These are phyloP conservation scores for Montipora capitata DNA, from an alignment of 92 coral and sea anemone genomes.

Conservation along the genomic window DNA sequence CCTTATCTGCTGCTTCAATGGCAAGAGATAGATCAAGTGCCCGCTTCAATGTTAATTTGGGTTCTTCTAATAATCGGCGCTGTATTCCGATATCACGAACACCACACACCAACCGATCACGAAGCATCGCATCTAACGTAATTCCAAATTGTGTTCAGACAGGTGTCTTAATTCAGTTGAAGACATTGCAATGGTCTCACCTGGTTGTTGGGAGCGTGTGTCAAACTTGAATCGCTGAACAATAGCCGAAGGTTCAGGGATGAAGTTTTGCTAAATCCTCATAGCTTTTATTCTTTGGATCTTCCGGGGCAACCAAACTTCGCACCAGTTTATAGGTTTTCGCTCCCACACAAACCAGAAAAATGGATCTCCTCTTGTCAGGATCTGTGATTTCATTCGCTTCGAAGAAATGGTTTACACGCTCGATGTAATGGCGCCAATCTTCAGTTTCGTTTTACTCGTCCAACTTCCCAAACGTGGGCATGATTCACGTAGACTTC, in stretches of 20 bases:
- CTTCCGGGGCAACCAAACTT: constrained; percentile 4
- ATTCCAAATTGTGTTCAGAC: constrained; percentile 48
- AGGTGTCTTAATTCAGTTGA: too few species aligned
- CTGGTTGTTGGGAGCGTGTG: constrained; percentile 54
- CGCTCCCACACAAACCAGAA: constrained; percentile 57
- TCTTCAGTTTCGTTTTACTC: constrained; percentile 48
- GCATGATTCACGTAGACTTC: neutral
- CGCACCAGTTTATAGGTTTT: constrained; percentile 37
- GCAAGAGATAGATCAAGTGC: constrained; percentile 38
- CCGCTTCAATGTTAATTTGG: constrained; percentile 30
- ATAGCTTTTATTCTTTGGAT: constrained; percentile 44
- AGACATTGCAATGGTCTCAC: constrained; percentile 30
- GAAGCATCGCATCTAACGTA: constrained; percentile 56
- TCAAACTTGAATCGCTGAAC: constrained; percentile 1
- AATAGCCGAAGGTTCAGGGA: constrained; percentile 42
- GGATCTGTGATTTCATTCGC: constrained; percentile 63
- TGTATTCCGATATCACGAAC: constrained; percentile 39
- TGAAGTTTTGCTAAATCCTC: constrained; percentile 49
- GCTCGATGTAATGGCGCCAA: constrained; percentile 54
- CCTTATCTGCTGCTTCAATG: constrained; percentile 43
- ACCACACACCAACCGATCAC: constrained; percentile 65
- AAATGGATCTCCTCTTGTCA: constrained; percentile 39
- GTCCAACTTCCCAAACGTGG: constrained; percentile 44
- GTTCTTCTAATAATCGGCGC: constrained; percentile 38
- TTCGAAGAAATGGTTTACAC: constrained; percentile 53